Evolutionary conservation across 30 jellyfish, hydroid and myxozoan species (phyloP), one percentile per base, ranked within the genome.

Genomic region (Phacellophora camtschatica): DNA sequence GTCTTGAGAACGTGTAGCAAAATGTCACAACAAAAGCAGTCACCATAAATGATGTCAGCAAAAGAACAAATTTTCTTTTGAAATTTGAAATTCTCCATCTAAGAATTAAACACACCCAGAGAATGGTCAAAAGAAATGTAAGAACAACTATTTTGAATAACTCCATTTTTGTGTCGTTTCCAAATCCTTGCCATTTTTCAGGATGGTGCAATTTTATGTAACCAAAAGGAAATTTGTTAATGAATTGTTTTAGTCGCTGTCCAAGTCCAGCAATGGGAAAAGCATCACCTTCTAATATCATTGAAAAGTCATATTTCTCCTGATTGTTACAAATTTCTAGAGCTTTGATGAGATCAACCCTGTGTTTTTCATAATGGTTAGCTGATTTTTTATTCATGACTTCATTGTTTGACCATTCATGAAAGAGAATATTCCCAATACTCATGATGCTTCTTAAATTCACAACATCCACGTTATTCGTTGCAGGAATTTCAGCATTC

Each of bases 181-280:
- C 86, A 72, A 50, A 72, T 36, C 86, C 86, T 37, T 50, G 86
- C 86, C 86, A 72, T 51, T 72, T 72, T 41, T 72, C 86, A 3
- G 86, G 86, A 30, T 72, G 86, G 20, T 72, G 54, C 28, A 72
- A 51, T 22, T 72, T 72, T 0, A 72, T 53, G 36, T 50, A 72
- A 4, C 86, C 86, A 53, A 72, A 10, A 15, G 28, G 74, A 3
- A 72, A 28, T 20, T 51, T 72, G 23, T 32, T 39, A 9, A 72
- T 19, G 4, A 72, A 11, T 22, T 53, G 10, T 15, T 72, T 74
- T 18, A 72, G 22, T 7, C 33, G 19, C 11, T 25, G 9, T 25
- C 48, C 74, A 53, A 72, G 54, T 5, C 53, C 25, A 9, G 8
- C 46, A 11, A 66, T 64, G 15, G 86, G 61, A 72, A 72, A 72